Base-by-base conservation (phyloP, 1,140 invertebrate genomes). In the Calephelis nemesis region DNA sequence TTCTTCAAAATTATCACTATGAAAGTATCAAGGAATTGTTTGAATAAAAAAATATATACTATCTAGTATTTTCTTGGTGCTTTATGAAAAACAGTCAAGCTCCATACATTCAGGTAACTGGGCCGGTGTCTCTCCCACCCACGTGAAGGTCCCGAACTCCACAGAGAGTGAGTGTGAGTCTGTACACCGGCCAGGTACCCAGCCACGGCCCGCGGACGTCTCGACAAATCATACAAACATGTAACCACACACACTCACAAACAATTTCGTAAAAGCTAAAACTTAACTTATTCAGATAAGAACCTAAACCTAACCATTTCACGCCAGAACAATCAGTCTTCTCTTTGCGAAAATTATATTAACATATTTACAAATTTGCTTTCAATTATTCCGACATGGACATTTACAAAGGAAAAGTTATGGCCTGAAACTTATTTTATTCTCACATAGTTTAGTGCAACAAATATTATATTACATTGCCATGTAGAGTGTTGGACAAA, bases 311-410 rank as follows among this genome's bases (percentile, higher is more conserved):
- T 87, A 87, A 86, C 75, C 85, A 83, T 80, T 78, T 82, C 84
- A 88, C 78, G 82, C 85, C 76, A 81, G 81, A 87, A 88, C 88
- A 83, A 87, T 90, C 88, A 90, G 88, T 90, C 88, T 90, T 90
- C 86, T 90, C 88, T 85, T 87, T 88, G 86, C 86, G 82, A 88
- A 90, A 87, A 87, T 87, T 88, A 85, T 84, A 82, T 81, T 80
- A 76, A 80, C 72, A 74, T 74, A 79, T 80, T 81, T 82, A 80
- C 74, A 81, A 64, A 71, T 78, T 77, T 77, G 52, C 48, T 68
- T 70, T 62, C 73, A 60, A 65, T 69, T 62, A 62, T 67, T 75
- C 72, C 71, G 65, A 72, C 72, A 73, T 74, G 70, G 73, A 75
- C 70, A 74, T 79, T 80, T 79, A 77, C 73, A 79, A 74, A 74